phyloP scores from a whole-genome alignment of 2,797 vertebrate genomes.

The Rhinichthys osculus region DNA sequence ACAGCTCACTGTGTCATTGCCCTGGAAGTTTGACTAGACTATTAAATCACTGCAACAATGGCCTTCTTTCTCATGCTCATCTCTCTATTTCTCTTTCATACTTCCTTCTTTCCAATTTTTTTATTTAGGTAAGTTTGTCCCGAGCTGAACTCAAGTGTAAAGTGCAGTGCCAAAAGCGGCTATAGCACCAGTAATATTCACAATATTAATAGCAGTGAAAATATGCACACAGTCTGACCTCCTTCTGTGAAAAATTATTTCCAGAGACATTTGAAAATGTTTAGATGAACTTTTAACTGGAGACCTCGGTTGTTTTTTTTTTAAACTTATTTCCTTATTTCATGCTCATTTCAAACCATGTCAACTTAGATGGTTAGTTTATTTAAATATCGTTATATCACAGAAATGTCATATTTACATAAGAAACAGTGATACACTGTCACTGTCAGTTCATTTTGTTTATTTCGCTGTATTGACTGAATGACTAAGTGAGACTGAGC shows the following conservation, averaged over 20 bases:
- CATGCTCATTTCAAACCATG: slow-evolving; percentile 23
- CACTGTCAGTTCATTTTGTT: not conserved
- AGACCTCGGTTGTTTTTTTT: not conserved
- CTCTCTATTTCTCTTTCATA: slow-evolving; percentile 25
- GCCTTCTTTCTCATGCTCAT: slow-evolving; percentile 56
- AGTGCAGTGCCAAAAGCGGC: slow-evolving; percentile 59
- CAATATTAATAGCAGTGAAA: slow-evolving; percentile 74
- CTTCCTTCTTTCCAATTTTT: slow-evolving; percentile 20
- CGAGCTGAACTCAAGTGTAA: slow-evolving; percentile 67
- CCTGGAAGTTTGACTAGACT: slow-evolving; percentile 49
- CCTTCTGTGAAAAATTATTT: slow-evolving; percentile 68
- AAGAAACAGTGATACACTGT: not conserved
- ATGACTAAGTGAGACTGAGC: not conserved
- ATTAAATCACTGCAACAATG: slow-evolving; percentile 69
- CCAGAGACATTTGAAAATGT: slow-evolving; percentile 66
- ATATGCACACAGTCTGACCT: slow-evolving; percentile 65
- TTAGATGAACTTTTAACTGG: slow-evolving; percentile 48
- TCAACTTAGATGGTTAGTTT: slow-evolving; percentile 3
- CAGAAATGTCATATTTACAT: not conserved
- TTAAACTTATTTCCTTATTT: slow-evolving; percentile 36
- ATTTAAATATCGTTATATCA: not conserved
- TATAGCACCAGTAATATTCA: slow-evolving; percentile 66
- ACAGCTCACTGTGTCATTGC: slow-evolving; percentile 69
- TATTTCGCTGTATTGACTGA: not conserved
- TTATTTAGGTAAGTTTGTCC: slow-evolving; percentile 71